phyloP scores from a whole-genome alignment of 2,113 vertebrate genomes.

The Oriolus oriolus region DNA sequence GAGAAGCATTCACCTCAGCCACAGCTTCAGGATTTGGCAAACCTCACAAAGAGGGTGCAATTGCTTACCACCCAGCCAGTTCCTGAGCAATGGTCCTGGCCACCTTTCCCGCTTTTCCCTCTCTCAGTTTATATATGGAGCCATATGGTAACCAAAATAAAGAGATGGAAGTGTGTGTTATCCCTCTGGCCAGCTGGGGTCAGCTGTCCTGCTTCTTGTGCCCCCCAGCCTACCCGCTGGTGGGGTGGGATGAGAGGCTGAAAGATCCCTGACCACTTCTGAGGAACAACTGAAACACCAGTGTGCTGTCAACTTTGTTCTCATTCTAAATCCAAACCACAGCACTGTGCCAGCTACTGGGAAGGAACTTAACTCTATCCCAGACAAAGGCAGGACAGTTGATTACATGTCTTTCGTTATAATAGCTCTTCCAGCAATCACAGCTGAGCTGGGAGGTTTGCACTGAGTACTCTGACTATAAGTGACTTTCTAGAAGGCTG shows the following conservation, averaged over 20 bases:
- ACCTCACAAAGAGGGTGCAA: rapidly evolving
- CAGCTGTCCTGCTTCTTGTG: neutral
- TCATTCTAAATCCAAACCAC: neutral
- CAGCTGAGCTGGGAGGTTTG: neutral
- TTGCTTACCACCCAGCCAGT: neutral
- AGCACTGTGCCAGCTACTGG: neutral
- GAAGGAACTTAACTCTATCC: neutral
- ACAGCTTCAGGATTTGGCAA: neutral
- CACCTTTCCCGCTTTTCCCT: neutral
- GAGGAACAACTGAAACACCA: neutral
- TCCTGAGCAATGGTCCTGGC: neutral
- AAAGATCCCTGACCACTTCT: neutral
- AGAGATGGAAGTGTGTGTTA: too few relatives aligned
- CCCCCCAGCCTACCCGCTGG: neutral
- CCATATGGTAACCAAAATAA: too few relatives aligned
- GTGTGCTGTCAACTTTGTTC: neutral
- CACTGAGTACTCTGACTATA: neutral
- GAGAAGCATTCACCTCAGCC: neutral
- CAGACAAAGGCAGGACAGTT: neutral
- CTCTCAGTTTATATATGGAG: too few relatives aligned
- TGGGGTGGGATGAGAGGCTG: too few relatives aligned
- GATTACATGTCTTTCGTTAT: neutral
- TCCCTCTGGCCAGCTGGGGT: neutral
- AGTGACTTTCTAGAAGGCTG: neutral
- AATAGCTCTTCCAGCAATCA: neutral